Evolutionary conservation across 2,888 invertebrate genomes (phyloP), one percentile per base, ranked within the genome.

Genomic region (Dolichomitus sp.): DNA sequence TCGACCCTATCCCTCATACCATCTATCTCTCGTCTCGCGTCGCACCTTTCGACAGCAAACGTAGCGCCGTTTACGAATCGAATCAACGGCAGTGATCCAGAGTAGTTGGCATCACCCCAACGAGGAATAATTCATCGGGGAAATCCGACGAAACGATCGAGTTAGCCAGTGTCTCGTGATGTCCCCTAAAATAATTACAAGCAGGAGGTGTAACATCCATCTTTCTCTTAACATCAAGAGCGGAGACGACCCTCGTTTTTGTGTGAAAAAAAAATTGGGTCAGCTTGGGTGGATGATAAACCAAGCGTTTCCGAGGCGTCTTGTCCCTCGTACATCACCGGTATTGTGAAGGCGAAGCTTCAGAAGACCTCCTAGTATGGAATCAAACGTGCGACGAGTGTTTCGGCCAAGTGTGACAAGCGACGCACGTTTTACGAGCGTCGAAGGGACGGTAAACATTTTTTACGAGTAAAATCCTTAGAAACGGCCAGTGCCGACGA

Each of bases 391-490:
- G 57, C 6, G 37, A 59, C 37, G 37, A 37, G 30, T 33, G 69
- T 74, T 78, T 57, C 30, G 70, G 42, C 54, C 52, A 66, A 45
- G 68, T 74, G 69, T 59, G 82, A 82, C 70, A 75, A 79, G 65
- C 68, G 65, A 70, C 63, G 69, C 42, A 37, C 61, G 81, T 27
- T 79, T 78, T 80, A 79, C 70, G 81, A 81, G 57, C 61, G 54
- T 42, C 77, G 48, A 30, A 77, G 74, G 81, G 75, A 72, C 57
- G 81, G 74, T 84, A 74, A 81, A 84, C 54, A 63, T 78, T 78
- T 84, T 81, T 77, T 69, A 72, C 59, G 69, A 66, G 61, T 14
- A 17, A 76, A 79, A 83, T 72, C 70, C 75, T 75, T 30, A 52
- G 57, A 45, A 61, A 68, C 40, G 37, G 48, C 48, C 52, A 40